Evolutionary conservation across 2,113 vertebrate species (phyloP), one percentile per base, ranked within the genome.

Genomic region (Coreoperca whiteheadi): DNA sequence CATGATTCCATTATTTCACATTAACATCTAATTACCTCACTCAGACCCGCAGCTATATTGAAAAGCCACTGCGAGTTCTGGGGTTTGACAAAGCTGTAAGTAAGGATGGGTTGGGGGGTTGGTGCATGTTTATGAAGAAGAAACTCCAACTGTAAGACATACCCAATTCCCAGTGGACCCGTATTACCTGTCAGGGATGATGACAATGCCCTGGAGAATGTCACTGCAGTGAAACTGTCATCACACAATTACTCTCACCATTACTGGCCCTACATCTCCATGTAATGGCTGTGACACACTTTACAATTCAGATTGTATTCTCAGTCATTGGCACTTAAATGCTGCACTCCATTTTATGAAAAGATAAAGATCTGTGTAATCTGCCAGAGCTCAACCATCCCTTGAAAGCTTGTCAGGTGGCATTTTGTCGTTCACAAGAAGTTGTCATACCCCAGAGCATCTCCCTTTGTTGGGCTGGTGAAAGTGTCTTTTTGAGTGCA

Each of bases 211-310:
- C 90, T 77, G 67, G 93, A 95, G 94, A 93, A 93, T 89, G 90
- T 89, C 88, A 85, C 83, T 84, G 90, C 93, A 91, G 83, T 90
- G 92, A 95, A 94, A 94, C 93, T 96, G 95, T 96, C 95, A 96
- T 95, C 94, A 95, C 94, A 95, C 94, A 95, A 94, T 96, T 95
- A 95, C 93, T 93, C 92, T 91, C 92, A 90, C 91, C 91, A 94
- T 94, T 91, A 94, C 93, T 90, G 91, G 86, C 84, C 93, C 90
- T 89, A 90, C 94, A 92, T 93, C 88, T 92, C 90, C 89, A 88
- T 91, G 91, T 91, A 92, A 93, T 92, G 73, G 91, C 89, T 89
- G 89, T 92, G 90, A 93, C 93, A 93, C 91, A 91, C 91, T 94
- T 92, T 91, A 92, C 87, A 93, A 94, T 95, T 94, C 93, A 94